A percentile compares a stretch with the other conserved stretches of the same genome.
Evolutionary conservation across 2,113 vertebrate genomes (phyloP).

Genomic region (Malurus alboscapulatus): DNA sequence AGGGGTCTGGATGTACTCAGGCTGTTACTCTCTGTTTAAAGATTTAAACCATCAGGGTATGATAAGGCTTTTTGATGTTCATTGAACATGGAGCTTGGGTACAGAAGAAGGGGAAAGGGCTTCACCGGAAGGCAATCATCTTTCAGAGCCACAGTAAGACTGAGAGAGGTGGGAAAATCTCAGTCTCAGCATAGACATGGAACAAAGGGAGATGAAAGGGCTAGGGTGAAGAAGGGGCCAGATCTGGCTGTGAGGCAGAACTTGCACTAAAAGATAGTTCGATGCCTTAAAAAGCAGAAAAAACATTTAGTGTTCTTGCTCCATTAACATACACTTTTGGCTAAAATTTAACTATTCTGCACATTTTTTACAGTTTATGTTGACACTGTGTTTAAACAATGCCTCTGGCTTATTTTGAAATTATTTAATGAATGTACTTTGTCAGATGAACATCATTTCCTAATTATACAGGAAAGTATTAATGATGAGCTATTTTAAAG

Average conservation of each 20-base stretch:
- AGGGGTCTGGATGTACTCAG: slow-evolving; percentile 95
- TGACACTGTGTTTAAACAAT: slow-evolving; percentile 71
- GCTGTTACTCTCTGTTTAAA: slow-evolving; percentile 99
- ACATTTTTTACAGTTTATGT: slow-evolving; percentile 67
- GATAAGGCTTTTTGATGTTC: slow-evolving; percentile 98
- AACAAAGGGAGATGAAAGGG: slow-evolving; percentile 97
- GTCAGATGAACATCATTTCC: slow-evolving; percentile 69
- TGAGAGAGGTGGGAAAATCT: slow-evolving; percentile 85
- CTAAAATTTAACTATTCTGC: slow-evolving; percentile 51
- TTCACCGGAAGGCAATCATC: slow-evolving; percentile 93
- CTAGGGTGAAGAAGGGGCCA: slow-evolving; percentile 87
- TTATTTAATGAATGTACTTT: slow-evolving; percentile 79
- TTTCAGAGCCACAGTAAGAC: slow-evolving; percentile 88
- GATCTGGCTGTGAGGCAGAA: slow-evolving; percentile 89
- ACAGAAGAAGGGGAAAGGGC: slow-evolving; percentile 88
- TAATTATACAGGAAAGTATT: slow-evolving; percentile 46
- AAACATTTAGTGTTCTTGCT: slow-evolving; percentile 75
- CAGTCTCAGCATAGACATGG: slow-evolving; percentile 80
- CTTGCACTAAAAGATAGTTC: slow-evolving; percentile 74
- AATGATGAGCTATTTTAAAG: slow-evolving; percentile 52
- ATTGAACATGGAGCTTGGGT: slow-evolving; percentile 92
- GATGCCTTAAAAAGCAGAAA: slow-evolving; percentile 71
- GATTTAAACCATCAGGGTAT: slow-evolving; percentile 99
- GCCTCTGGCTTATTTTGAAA: slow-evolving; percentile 73
- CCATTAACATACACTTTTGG: slow-evolving; percentile 77